These are phyloP conservation scores for Diogma glabrata DNA, from an alignment of 2,888 invertebrate genomes.

Conservation along the genomic window DNA sequence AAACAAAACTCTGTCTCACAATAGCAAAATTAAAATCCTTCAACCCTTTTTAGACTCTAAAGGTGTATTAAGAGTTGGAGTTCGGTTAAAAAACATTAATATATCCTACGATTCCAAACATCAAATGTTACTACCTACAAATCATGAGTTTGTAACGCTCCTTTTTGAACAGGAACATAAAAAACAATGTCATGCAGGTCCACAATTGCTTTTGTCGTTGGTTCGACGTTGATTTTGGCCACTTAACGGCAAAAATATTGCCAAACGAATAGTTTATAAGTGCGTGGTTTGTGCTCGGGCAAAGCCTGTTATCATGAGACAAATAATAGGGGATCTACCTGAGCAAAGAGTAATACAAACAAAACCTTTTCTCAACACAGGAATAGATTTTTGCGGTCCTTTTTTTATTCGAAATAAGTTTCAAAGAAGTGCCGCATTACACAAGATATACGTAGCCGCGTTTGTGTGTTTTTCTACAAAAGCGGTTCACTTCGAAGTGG, in stretches of 20 bases:
- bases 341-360: not conserved
- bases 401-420: not conserved
- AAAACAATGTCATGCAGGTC: slow-evolving; percentile 8
- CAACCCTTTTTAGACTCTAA: slow-evolving; percentile 9
- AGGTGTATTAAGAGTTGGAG: slow-evolving; percentile 11
- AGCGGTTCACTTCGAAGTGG: not conserved
- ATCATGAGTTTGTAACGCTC: slow-evolving; percentile 7
- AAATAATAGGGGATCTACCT: not conserved
- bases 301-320: not conserved
- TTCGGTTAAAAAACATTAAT: slow-evolving; percentile 9
- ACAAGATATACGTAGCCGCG: slow-evolving; percentile 12
- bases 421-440: not conserved
- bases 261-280: not conserved
- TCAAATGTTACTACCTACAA: too few species aligned
- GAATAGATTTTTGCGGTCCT: not conserved
- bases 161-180: slow-evolving; percentile 10
- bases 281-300: not conserved
- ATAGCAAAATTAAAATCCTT: slow-evolving; percentile 1
- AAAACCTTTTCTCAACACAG: not conserved
- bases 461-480: slow-evolving; percentile 14
- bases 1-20: not conserved
- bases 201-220: not conserved
- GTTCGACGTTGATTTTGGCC: not conserved
- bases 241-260: not conserved
- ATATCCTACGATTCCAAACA: slow-evolving; percentile 11